A percentile compares a stretch with the other conserved stretches of the same genome.
Conservation (phyloP, 2,113 vertebrate species). For the Bubo bubo region DNA sequence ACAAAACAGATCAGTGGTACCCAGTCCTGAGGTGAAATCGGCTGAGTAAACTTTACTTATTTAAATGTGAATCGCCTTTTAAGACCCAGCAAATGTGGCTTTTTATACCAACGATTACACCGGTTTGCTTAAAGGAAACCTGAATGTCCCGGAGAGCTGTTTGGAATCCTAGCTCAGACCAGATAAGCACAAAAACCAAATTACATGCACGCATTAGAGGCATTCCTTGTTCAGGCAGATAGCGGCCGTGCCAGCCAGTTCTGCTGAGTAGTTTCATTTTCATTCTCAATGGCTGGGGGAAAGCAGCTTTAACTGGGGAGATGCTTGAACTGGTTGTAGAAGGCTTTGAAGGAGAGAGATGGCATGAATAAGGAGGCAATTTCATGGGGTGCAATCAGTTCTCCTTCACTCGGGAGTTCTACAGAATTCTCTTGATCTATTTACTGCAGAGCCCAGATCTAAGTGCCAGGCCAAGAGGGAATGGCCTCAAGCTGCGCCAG, state of each 20-base stretch:
- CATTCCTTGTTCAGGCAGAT: neutral
- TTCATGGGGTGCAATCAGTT: neutral
- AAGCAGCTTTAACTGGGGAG: neutral
- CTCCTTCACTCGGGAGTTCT: neutral
- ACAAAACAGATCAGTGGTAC: accelerated
- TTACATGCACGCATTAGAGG: neutral
- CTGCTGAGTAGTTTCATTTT: neutral
- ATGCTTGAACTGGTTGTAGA: neutral
- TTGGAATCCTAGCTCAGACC: neutral
- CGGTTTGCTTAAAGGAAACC: neutral
- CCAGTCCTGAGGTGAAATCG: neutral
- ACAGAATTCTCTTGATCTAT: neutral
- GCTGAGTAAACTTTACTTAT: neutral
- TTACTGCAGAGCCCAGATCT: neutral
- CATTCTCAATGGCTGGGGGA: neutral
- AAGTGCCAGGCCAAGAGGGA: too few relatives aligned
- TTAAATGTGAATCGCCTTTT: neutral
- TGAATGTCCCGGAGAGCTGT: neutral
- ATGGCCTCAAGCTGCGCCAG: too few relatives aligned
- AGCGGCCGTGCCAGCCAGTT: neutral
- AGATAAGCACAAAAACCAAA: neutral
- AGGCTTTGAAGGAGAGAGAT: neutral
- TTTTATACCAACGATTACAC: neutral
- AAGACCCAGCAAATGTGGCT: neutral
- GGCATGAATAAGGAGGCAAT: neutral